Percentiles rank a stretch among this genome's conserved stretches.
Conservation (phyloP, 1,140 invertebrate genomes). For the Neuroterus valhalla region DNA sequence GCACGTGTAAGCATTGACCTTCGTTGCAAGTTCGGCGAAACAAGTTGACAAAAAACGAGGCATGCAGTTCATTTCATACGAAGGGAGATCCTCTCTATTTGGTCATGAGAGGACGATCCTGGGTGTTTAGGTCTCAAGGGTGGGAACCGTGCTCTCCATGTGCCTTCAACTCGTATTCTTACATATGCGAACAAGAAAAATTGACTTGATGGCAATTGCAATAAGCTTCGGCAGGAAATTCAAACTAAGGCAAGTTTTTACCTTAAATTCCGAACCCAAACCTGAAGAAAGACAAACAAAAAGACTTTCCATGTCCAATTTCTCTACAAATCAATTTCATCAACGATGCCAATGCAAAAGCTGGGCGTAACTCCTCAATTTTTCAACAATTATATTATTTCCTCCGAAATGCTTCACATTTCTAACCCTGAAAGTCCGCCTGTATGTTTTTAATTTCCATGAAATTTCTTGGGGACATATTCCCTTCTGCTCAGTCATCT, state of each 20-base stretch:
- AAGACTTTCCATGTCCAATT: not conserved
- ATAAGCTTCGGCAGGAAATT: not conserved
- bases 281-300: not conserved
- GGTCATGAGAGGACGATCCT: slow-evolving; percentile 29
- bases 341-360: no score
- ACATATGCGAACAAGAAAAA: no score
- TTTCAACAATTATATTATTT: no score
- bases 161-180: not conserved
- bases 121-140: slow-evolving; percentile 32
- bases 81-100: slow-evolving; percentile 36
- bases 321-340: not conserved
- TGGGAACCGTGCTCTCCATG: slow-evolving; percentile 7
- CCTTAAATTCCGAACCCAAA: not conserved
- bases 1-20: slow-evolving; percentile 4
- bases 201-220: no score
- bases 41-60: slow-evolving; percentile 6
- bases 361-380: no score
- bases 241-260: slow-evolving; percentile 16
- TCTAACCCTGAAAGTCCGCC: no score
- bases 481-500: no score
- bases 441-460: no score
- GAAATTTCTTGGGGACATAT: no score
- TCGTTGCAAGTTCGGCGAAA: not conserved
- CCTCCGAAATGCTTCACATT: no score
- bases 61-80: slow-evolving; percentile 17